Base-by-base conservation (phyloP, 2,888 invertebrate species). In the Cantharis rustica region DNA sequence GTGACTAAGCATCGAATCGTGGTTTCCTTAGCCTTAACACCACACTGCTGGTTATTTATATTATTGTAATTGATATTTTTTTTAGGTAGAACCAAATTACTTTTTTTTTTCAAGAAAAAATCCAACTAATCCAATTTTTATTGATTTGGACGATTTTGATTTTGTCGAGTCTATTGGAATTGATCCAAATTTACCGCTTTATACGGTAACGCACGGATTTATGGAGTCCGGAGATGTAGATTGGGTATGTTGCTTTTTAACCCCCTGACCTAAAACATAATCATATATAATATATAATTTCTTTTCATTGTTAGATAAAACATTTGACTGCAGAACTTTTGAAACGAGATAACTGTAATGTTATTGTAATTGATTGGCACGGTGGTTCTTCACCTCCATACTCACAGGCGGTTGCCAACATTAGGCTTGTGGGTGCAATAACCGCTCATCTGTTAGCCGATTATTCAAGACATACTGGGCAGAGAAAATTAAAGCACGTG, bases 351-450 rank as follows among this genome's bases (percentile, higher is more conserved):
- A 92, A 92, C 70, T 93, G 93, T 63, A 94, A 95, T 72, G 94
- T 96, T 0, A 90, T 96, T 13, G 90, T 95, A 0, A 92, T 97
- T 2, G 96, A 96, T 85, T 97, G 97, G 97, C 92, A 94, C 76
- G 92, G 92, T 5, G 97, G 96, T 0, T 94, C 96, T 0, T 93
- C 93, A 79, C 96, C 96, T 0, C 96, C 96, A 0, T 98, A 98
- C 86, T 94, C 95, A 0, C 96, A 97, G 87, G 97, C 98, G 0
- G 96, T 96, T 2, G 96, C 97, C 1, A 98, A 98, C 85, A 96
- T 95, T 16, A 90, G 97, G 71, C 89, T 98, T 13, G 93, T 97
- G 1, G 97, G 96, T 0, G 93, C 93, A 0, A 95, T 97, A 88
- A 92, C 95, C 0, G 96, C 95, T 0, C 93, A 95, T 86, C 89